These are phyloP conservation scores for Eleutherodactylus coqui DNA, from an alignment of 2,797 vertebrate genomes.

Conservation along the genomic window DNA sequence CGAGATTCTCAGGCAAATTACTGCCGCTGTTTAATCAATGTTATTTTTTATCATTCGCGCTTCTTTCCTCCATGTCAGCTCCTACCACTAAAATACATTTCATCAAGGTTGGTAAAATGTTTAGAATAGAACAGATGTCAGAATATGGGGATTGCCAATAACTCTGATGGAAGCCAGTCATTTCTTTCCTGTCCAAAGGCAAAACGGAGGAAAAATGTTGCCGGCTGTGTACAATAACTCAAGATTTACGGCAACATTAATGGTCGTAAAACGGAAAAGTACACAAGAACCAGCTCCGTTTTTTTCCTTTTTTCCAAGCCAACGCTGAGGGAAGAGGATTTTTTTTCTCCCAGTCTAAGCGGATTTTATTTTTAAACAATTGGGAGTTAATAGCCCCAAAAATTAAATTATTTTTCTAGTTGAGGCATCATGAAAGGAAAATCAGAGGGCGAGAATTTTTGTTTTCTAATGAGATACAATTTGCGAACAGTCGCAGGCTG, in stretches of 20 bases:
- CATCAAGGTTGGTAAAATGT: slow-evolving; percentile 94
- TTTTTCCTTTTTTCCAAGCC: slow-evolving; percentile 67
- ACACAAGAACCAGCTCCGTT: slow-evolving; percentile 72
- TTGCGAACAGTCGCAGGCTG: neutral
- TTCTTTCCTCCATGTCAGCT: slow-evolving; percentile 72
- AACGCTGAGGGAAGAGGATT: slow-evolving; percentile 69
- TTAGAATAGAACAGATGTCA: slow-evolving; percentile 97
- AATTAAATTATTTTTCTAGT: slow-evolving; percentile 68
- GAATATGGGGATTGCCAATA: slow-evolving; percentile 88
- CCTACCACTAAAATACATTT: slow-evolving; percentile 81
- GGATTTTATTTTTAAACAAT: slow-evolving; percentile 66
- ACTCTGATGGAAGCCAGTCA: slow-evolving; percentile 92
- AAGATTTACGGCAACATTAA: slow-evolving; percentile 76
- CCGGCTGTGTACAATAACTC: slow-evolving; percentile 73
- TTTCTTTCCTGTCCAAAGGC: slow-evolving; percentile 89
- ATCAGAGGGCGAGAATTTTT: neutral
- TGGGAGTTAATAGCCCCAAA: slow-evolving; percentile 62
- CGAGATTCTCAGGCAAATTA: slow-evolving; percentile 73
- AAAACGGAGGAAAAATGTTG: slow-evolving; percentile 79
- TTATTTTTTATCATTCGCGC: slow-evolving; percentile 74
- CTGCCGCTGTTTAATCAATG: slow-evolving; percentile 75
- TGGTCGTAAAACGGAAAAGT: slow-evolving; percentile 73
- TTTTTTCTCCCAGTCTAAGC: slow-evolving; percentile 73
- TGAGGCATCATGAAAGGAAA: neutral
- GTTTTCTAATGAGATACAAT: neutral